A percentile compares a stretch with the other conserved stretches of the same genome.
phyloP scores from a whole-genome alignment of 2,797 vertebrate species.

The Lepilemur ruficaudatus region DNA sequence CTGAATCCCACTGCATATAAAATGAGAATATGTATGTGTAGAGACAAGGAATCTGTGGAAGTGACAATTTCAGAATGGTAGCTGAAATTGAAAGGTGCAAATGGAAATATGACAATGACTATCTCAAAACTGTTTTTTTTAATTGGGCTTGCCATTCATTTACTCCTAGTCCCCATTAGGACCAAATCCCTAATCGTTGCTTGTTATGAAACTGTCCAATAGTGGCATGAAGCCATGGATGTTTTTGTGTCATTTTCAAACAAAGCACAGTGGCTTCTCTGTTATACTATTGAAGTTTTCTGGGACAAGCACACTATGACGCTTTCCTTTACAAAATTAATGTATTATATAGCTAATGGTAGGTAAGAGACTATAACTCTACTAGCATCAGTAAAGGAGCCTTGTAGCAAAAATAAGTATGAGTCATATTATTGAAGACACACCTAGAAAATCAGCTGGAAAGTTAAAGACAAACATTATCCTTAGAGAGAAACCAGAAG shows the following conservation, averaged over 20 bases:
- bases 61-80: background rate
- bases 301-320: background rate
- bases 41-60: background rate
- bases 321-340: constrained; percentile 34
- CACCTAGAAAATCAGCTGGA: constrained; percentile 12
- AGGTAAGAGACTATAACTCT: background rate
- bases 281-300: constrained; percentile 45
- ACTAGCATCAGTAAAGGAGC: background rate
- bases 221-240: constrained; percentile 58
- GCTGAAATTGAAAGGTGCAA: background rate
- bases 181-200: background rate
- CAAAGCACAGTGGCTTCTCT: constrained; percentile 77
- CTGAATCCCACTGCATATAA: background rate
- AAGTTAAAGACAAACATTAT: constrained; percentile 13
- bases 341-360: background rate
- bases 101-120: background rate
- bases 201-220: constrained; percentile 50
- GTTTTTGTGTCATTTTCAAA: constrained; percentile 67
- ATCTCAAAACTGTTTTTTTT: background rate
- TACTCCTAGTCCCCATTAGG: background rate
- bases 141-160: background rate
- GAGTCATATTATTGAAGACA: constrained; percentile 50
- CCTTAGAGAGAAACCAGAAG: constrained; percentile 34
- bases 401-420: constrained; percentile 6
- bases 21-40: background rate